Conservation (phyloP, 2,113 vertebrate genomes). For the Petrocephalus microphthalmus region DNA sequence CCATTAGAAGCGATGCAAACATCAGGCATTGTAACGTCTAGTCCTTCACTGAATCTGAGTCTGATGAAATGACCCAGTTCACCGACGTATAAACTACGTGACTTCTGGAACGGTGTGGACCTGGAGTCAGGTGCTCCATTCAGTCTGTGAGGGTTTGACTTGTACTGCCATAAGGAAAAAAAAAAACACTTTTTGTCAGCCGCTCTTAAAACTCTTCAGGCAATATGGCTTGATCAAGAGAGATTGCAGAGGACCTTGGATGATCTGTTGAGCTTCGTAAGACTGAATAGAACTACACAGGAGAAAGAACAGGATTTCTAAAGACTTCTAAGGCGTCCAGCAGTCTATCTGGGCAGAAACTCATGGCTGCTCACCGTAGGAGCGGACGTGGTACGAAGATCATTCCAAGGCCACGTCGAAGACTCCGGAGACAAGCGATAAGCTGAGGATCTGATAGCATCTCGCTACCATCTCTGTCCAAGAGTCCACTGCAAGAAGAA, state of each 20-base stretch:
- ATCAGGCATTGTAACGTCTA: too few species aligned
- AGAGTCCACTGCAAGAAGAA: neutral
- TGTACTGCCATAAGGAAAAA: neutral
- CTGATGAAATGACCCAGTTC: neutral
- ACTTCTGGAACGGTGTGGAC: neutral
- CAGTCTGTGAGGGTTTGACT: neutral
- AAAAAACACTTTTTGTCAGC: neutral
- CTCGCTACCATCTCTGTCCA: neutral
- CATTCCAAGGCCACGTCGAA: neutral
- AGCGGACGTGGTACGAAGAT: neutral
- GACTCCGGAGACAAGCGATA: neutral
- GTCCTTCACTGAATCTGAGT: too few species aligned
- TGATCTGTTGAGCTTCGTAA: neutral
- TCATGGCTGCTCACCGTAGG: neutral
- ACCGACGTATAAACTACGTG: neutral
- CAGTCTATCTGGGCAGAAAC: neutral
- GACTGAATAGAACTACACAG: neutral
- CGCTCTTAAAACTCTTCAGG: neutral
- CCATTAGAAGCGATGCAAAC: too few species aligned
- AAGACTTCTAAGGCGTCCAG: neutral
- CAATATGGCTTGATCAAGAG: neutral
- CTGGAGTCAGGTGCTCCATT: neutral
- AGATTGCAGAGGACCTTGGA: neutral
- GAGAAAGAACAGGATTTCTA: neutral
- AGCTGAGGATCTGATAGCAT: neutral